phyloP scores from a whole-genome alignment of 2,888 invertebrate species.

The Mechanitis mazaeus region DNA sequence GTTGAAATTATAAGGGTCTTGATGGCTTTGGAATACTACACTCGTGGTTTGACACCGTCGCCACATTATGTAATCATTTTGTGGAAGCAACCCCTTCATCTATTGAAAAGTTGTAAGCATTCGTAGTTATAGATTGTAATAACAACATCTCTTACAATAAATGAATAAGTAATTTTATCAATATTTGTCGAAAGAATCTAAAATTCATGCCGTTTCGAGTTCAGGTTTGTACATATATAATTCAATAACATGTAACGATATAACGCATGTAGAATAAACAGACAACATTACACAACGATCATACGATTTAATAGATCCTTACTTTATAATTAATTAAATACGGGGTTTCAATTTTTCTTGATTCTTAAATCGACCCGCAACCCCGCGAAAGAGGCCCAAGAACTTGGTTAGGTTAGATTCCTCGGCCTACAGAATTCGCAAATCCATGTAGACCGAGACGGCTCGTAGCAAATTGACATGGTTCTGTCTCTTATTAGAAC shows the following conservation, averaged over 20 bases:
- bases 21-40: background rate
- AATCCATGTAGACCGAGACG: constrained; percentile 87
- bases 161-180: too few species aligned
- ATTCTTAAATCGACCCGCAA: constrained; percentile 67
- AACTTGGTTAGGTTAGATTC: constrained; percentile 73
- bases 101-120: too few species aligned
- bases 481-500: background rate
- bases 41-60: background rate
- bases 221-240: too few species aligned
- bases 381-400: constrained; percentile 72
- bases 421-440: constrained; percentile 79
- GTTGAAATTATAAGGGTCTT: background rate
- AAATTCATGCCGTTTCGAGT: too few species aligned
- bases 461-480: constrained; percentile 73
- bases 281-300: too few species aligned
- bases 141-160: too few species aligned
- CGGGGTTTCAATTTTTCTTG: constrained; percentile 71
- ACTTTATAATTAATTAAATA: constrained; percentile 9
- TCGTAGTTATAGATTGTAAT: too few species aligned
- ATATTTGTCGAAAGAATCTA: too few species aligned
- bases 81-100: too few species aligned
- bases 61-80: background rate
- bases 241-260: too few species aligned
- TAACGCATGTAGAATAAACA: too few species aligned
- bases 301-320: too few species aligned